Conservation (phyloP, 2,888 invertebrate genomes). For the Eupithecia centaureata region DNA sequence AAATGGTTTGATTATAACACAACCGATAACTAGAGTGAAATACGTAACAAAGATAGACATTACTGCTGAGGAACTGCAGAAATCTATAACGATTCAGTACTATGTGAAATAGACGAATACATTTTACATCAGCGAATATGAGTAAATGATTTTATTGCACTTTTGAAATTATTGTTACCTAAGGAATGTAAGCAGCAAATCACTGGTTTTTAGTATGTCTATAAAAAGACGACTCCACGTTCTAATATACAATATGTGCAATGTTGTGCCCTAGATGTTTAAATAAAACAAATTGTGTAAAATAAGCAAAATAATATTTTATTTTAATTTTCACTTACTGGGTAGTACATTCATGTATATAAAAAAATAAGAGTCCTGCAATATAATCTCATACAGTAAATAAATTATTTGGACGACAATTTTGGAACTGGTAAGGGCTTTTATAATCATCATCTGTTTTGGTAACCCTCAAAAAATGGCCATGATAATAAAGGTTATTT, state of each 20-base stretch:
- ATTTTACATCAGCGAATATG: neutral
- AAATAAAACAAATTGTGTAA: slow-evolving; percentile 54
- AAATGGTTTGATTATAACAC: slow-evolving; percentile 87
- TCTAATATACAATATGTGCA: neutral
- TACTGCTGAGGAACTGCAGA: slow-evolving; percentile 51
- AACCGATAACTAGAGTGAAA: slow-evolving; percentile 48
- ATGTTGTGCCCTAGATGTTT: neutral
- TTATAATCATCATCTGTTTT: slow-evolving; percentile 14
- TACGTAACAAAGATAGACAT: slow-evolving; percentile 53
- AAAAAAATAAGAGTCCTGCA: slow-evolving; percentile 48
- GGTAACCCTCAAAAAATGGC: neutral
- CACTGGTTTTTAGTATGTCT: neutral
- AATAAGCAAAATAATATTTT: slow-evolving; percentile 56
- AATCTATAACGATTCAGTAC: slow-evolving; percentile 65
- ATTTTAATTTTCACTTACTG: slow-evolving; percentile 60
- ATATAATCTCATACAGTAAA: slow-evolving; percentile 36
- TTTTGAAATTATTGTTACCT: neutral
- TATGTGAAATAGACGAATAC: slow-evolving; percentile 46
- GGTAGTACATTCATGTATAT: slow-evolving; percentile 56
- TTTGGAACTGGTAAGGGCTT: slow-evolving; percentile 79
- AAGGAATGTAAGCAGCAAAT: neutral
- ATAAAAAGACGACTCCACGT: neutral
- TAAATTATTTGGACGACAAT: slow-evolving; percentile 68
- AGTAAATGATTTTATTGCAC: slow-evolving; percentile 4
- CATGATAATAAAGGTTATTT: neutral